Conservation (phyloP, 2,797 vertebrate species). For the Micrastur ruficollis region DNA sequence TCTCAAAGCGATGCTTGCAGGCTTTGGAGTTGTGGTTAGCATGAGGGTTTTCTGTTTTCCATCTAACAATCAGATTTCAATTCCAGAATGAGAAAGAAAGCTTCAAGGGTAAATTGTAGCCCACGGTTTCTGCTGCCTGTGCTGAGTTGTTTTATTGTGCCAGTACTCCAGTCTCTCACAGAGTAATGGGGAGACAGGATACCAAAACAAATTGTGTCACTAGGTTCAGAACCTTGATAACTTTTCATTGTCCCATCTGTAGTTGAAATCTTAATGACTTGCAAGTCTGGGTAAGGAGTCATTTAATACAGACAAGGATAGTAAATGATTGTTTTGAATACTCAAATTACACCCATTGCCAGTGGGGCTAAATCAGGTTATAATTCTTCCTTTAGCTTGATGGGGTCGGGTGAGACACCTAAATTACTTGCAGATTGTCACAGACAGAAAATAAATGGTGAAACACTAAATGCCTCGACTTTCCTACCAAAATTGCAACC, state of each 20-base stretch:
- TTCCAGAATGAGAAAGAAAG: slow-evolving; percentile 14
- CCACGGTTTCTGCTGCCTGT: not conserved
- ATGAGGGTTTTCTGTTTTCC: slow-evolving; percentile 12
- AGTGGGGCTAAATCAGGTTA: not conserved
- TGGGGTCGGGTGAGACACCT: not conserved
- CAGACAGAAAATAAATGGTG: not conserved
- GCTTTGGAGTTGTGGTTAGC: slow-evolving; percentile 17
- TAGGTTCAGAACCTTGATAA: not conserved
- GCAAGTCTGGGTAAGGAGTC: not conserved
- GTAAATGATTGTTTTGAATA: not conserved
- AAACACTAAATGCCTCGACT: not conserved
- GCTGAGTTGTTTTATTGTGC: not conserved
- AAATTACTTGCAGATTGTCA: not conserved
- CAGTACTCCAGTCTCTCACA: not conserved
- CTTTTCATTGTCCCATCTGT: not conserved
- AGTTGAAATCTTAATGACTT: not conserved
- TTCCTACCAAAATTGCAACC: not conserved
- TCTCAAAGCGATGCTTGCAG: not conserved
- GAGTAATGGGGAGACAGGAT: fast-evolving
- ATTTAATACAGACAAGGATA: not conserved
- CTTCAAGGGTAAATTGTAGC: not conserved
- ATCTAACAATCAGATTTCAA: not conserved
- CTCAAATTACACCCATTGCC: not conserved
- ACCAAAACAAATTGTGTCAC: not conserved
- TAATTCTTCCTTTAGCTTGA: not conserved